Evolutionary conservation across 2,113 vertebrate genomes (phyloP).

Genomic region (Eudyptes chrysolophus): DNA sequence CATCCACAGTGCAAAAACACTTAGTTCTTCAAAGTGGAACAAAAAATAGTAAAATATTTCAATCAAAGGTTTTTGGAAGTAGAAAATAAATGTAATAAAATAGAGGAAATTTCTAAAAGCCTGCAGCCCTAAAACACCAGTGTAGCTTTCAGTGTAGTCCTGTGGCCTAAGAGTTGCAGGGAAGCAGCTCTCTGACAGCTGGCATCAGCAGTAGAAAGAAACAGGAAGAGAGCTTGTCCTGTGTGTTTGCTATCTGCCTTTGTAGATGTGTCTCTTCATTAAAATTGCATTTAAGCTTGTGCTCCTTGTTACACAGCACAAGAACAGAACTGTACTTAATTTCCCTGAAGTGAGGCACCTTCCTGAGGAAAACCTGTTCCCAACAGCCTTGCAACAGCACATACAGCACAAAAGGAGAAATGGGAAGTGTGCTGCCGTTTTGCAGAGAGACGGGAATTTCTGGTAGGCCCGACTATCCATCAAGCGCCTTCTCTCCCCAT

Average conservation of each 20-base stretch:
- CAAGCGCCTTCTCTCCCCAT: neutral
- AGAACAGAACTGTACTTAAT: neutral
- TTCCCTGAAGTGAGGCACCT: neutral
- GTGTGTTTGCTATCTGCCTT: neutral
- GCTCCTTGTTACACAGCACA: neutral
- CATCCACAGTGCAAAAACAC: neutral
- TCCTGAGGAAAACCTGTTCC: neutral
- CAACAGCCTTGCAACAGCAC: neutral
- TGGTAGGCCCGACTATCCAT: accelerated
- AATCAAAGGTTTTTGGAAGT: neutral
- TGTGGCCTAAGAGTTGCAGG: neutral
- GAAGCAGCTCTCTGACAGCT: neutral
- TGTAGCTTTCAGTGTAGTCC: neutral
- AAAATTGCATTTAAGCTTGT: neutral
- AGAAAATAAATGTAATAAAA: neutral
- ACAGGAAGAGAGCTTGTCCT: neutral
- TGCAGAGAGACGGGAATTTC: neutral
- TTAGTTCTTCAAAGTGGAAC: neutral
- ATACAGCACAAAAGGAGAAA: neutral
- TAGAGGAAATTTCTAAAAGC: neutral
- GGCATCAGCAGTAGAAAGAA: neutral
- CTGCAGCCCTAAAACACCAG: neutral
- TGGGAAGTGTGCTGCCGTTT: accelerated
- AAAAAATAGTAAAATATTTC: neutral
- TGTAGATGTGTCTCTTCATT: neutral